Evolutionary conservation across 2,888 invertebrate genomes (phyloP).

Genomic region (Thera obeliscata): DNA sequence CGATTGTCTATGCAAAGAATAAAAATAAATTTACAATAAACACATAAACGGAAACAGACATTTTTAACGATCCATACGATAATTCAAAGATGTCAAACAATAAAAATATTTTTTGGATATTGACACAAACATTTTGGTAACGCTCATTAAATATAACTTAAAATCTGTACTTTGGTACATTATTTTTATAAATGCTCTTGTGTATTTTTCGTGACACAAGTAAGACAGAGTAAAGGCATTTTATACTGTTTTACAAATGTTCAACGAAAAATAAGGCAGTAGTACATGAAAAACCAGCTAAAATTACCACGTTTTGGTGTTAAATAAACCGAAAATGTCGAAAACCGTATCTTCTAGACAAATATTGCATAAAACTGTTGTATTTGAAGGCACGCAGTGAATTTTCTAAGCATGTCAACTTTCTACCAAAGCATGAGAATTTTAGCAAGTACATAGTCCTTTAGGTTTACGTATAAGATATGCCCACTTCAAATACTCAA

Average conservation of each 20-base stretch:
- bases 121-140: conserved; percentile 49
- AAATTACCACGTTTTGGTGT: conserved; percentile 51
- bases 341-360: background rate
- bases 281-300: conserved; percentile 40
- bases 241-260: conserved; percentile 40
- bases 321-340: background rate
- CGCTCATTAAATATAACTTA: conserved; percentile 49
- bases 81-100: conserved; percentile 37
- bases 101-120: conserved; percentile 36
- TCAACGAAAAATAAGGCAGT: conserved; percentile 46
- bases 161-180: conserved; percentile 52
- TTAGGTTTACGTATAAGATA: conserved; percentile 56
- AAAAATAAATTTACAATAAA: conserved; percentile 41
- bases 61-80: conserved; percentile 35
- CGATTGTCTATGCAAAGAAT: conserved; percentile 47
- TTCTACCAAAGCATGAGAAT: conserved; percentile 47
- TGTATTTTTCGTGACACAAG: conserved; percentile 47
- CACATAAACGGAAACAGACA: conserved; percentile 52
- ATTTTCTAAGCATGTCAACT: conserved; percentile 27
- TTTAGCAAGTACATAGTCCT: conserved; percentile 41
- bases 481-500: conserved; percentile 43
- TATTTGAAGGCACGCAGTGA: conserved; percentile 53
- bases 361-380: conserved; percentile 18
- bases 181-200: conserved; percentile 60
- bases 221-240: conserved; percentile 41